phyloP scores from a whole-genome alignment of 2,797 vertebrate species.

The Xenopus petersii region DNA sequence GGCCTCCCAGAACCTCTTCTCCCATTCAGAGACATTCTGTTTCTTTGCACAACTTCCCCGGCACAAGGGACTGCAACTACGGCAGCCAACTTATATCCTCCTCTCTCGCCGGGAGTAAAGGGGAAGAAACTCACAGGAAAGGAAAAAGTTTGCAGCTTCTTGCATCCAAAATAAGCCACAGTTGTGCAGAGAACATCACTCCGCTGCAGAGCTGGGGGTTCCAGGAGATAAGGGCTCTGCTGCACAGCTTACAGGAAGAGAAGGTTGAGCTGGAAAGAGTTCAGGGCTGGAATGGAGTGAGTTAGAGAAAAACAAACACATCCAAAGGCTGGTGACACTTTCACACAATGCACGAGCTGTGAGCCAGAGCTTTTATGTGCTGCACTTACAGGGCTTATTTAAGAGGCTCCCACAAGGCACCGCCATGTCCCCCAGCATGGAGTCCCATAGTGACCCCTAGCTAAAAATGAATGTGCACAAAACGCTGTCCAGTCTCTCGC shows the following conservation, averaged over 20 bases:
- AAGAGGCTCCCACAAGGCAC: background rate
- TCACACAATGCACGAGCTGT: background rate
- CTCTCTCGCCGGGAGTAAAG: too few species aligned
- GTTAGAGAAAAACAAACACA: background rate
- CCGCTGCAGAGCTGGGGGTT: background rate
- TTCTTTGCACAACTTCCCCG: background rate
- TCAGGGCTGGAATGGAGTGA: conserved; percentile 65
- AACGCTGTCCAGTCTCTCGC: background rate
- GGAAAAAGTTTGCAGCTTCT: background rate
- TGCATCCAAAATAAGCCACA: background rate
- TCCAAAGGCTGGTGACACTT: background rate
- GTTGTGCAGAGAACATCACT: too few species aligned
- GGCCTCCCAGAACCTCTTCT: conserved; percentile 91
- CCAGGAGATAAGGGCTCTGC: conserved; percentile 22
- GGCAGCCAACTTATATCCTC: background rate
- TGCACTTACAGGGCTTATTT: too few species aligned
- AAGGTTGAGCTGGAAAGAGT: conserved; percentile 65
- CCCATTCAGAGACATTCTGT: conserved; percentile 81
- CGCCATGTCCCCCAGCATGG: too few species aligned
- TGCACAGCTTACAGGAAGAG: conserved; percentile 64
- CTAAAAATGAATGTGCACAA: background rate
- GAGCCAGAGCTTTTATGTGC: background rate
- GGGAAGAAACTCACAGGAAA: too few species aligned
- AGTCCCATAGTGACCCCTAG: background rate
- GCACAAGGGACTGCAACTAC: background rate